Evolutionary conservation across 2,113 vertebrate genomes (phyloP).

Genomic region (Channa maculata): DNA sequence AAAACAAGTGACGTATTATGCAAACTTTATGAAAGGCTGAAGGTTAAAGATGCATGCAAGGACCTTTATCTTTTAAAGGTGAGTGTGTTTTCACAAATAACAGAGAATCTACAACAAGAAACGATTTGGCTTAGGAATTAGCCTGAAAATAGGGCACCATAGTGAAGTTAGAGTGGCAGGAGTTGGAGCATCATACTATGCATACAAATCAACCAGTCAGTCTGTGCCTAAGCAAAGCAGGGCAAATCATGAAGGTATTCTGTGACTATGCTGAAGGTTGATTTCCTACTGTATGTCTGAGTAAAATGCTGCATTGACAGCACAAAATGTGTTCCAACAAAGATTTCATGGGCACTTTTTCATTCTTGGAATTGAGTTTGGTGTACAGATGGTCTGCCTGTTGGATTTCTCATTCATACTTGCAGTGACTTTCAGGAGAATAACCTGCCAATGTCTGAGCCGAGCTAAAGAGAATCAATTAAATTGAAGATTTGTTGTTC

Average conservation of each 20-base stretch:
- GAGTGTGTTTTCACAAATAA: too few relatives aligned
- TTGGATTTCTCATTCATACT: slow-evolving; percentile 50
- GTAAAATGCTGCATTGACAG: background rate
- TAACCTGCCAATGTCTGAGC: slow-evolving; percentile 43
- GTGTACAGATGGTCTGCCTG: slow-evolving; percentile 51
- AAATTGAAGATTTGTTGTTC: slow-evolving; percentile 56
- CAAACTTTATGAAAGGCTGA: too few relatives aligned
- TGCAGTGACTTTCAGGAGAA: slow-evolving; percentile 33
- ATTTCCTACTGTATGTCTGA: background rate
- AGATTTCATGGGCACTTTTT: slow-evolving; percentile 32
- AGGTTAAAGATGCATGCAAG: too few relatives aligned
- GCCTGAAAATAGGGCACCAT: background rate
- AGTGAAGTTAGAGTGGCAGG: background rate
- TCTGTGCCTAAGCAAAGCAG: slow-evolving; percentile 5
- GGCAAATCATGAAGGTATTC: background rate
- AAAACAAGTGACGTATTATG: background rate
- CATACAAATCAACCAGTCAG: slow-evolving; percentile 4
- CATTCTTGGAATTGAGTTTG: slow-evolving; percentile 50
- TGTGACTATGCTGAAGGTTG: background rate
- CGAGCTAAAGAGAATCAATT: slow-evolving; percentile 46
- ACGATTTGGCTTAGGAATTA: too few relatives aligned
- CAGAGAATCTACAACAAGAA: background rate
- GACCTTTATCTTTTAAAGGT: background rate
- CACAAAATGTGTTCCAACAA: slow-evolving; percentile 22
- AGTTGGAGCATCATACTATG: background rate